Conservation (phyloP, 2,797 vertebrate genomes). For the Sebastes variabilis region DNA sequence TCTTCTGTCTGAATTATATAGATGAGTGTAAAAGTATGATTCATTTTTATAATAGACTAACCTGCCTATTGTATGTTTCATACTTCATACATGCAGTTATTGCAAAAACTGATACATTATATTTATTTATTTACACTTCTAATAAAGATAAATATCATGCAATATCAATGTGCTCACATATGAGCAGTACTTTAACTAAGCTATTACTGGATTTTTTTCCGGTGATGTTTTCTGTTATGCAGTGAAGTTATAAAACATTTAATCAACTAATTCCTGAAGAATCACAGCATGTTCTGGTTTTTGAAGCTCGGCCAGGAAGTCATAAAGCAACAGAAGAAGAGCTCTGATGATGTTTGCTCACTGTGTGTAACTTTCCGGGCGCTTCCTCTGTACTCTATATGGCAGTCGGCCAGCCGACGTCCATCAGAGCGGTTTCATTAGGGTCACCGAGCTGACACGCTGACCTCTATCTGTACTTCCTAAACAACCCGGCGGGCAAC, state of each 20-base stretch:
- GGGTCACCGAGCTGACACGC: slow-evolving; percentile 28
- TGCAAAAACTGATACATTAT: neutral
- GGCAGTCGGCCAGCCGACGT: slow-evolving; percentile 16
- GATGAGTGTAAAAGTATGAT: no score
- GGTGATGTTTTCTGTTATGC: neutral
- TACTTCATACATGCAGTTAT: neutral
- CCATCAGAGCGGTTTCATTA: slow-evolving; percentile 16
- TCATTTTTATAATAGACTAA: no score
- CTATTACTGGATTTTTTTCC: neutral
- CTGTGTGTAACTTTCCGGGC: slow-evolving; percentile 1
- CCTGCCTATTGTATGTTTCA: neutral
- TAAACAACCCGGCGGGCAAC: slow-evolving; percentile 9
- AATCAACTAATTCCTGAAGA: neutral
- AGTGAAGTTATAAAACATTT: neutral
- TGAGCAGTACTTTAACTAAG: neutral
- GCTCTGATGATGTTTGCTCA: slow-evolving; percentile 1
- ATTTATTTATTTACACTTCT: neutral
- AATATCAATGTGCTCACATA: neutral
- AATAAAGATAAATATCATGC: neutral
- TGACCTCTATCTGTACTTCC: slow-evolving; percentile 47
- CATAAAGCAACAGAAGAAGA: neutral
- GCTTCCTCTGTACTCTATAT: slow-evolving; percentile 8
- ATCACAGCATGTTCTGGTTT: neutral
- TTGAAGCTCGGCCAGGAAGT: neutral
- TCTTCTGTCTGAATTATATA: no score